phyloP scores from a whole-genome alignment of 1,140 invertebrate genomes.

The Drosophila lini region DNA sequence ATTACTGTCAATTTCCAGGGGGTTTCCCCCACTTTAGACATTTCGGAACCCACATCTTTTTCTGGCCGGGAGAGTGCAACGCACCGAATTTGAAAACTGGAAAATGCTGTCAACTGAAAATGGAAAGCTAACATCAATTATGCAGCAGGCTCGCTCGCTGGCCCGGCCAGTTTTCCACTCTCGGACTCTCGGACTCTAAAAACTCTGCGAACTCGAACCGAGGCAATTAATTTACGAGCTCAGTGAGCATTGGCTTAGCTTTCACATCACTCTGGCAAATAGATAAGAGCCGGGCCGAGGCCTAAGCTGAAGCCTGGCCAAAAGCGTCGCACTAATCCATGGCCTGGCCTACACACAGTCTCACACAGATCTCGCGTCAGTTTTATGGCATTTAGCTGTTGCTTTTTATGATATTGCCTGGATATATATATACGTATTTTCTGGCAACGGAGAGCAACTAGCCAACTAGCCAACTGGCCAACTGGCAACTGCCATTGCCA shows the following conservation, averaged over 20 bases:
- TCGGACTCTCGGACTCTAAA: slow-evolving; percentile 12
- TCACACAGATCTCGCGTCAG: slow-evolving; percentile 45
- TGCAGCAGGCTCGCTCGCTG: slow-evolving; percentile 28
- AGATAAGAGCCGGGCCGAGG: slow-evolving; percentile 57
- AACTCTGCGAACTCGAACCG: slow-evolving; percentile 13
- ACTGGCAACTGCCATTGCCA: background rate
- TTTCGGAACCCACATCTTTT: slow-evolving; percentile 11
- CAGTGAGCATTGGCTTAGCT: slow-evolving; percentile 56
- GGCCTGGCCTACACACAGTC: slow-evolving; percentile 36
- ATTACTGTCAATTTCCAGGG: slow-evolving; percentile 71
- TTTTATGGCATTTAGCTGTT: slow-evolving; percentile 70
- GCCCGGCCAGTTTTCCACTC: slow-evolving; percentile 41
- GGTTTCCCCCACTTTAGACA: slow-evolving; percentile 23
- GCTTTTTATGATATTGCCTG: slow-evolving; percentile 66
- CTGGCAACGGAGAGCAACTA: slow-evolving; percentile 4
- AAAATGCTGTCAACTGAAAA: slow-evolving; percentile 71
- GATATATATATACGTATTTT: slow-evolving; percentile 6
- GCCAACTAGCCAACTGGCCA: slow-evolving; percentile 14
- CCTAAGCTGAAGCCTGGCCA: slow-evolving; percentile 20
- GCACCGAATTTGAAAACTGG: slow-evolving; percentile 45
- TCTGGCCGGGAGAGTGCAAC: slow-evolving; percentile 56
- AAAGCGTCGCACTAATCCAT: slow-evolving; percentile 41
- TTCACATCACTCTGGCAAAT: slow-evolving; percentile 62
- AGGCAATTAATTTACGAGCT: slow-evolving; percentile 79
- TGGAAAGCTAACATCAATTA: slow-evolving; percentile 82